Evolutionary conservation across 2,113 vertebrate species (phyloP).

Genomic region (Mustelus asterias): DNA sequence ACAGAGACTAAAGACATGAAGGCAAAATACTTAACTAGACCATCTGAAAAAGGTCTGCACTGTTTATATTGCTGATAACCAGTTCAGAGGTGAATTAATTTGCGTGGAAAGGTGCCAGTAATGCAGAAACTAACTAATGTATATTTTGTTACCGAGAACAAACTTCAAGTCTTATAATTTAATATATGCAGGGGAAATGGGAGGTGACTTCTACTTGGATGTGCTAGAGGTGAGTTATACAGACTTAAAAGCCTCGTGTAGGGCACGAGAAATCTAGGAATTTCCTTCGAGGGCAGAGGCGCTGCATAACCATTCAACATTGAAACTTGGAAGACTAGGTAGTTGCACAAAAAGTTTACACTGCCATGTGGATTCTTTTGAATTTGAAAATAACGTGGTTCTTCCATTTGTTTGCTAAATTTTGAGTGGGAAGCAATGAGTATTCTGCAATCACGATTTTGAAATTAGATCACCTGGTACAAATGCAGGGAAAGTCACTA

Average conservation of each 20-base stretch:
- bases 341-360: neutral
- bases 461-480: neutral
- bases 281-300: neutral
- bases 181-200: neutral
- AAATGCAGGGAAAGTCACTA: neutral
- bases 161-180: neutral
- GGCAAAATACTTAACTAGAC: neutral
- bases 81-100: neutral
- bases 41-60: too few species aligned
- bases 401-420: neutral
- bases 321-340: too few species aligned
- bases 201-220: neutral
- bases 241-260: neutral
- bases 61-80: too few species aligned
- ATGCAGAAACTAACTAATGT: neutral
- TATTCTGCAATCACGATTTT: neutral
- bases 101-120: neutral
- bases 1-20: neutral
- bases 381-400: neutral
- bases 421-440: neutral
- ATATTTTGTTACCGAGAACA: neutral
- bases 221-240: neutral
- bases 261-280: neutral
- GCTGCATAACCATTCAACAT: neutral
- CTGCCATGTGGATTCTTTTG: neutral